phyloP scores from a whole-genome alignment of 2,797 vertebrate genomes.

The Acridotheres tristis region DNA sequence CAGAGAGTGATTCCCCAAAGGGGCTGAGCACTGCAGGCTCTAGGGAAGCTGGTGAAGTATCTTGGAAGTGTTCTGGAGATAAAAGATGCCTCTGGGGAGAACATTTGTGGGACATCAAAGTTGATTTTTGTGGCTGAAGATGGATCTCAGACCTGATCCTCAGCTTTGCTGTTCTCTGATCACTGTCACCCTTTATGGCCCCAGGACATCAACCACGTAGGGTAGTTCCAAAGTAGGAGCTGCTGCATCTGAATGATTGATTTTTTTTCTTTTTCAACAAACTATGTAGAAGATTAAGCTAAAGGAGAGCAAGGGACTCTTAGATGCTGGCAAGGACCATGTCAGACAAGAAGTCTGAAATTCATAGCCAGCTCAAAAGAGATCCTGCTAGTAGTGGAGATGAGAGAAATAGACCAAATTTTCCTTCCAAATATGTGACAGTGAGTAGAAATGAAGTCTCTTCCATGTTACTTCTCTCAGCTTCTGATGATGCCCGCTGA shows the following conservation, averaged over 20 bases:
- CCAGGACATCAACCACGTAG: background rate
- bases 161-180: background rate
- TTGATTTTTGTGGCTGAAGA: background rate
- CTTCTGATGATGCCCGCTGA: background rate
- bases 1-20: background rate
- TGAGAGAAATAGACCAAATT: background rate
- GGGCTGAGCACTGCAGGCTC: background rate
- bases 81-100: background rate
- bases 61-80: background rate
- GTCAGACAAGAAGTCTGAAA: background rate
- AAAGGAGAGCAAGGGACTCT: background rate
- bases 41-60: background rate
- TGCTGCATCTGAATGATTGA: background rate
- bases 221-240: background rate
- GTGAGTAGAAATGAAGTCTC: background rate
- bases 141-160: background rate
- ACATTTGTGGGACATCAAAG: rapidly evolving
- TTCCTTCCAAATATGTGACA: background rate
- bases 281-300: background rate
- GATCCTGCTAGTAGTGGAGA: background rate
- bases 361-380: background rate
- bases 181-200: background rate
- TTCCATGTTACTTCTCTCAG: background rate
- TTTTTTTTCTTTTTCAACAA: background rate
- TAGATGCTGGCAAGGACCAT: background rate